Percentiles rank a stretch among this genome's conserved stretches.
Evolutionary conservation across 1,140 invertebrate genomes (phyloP).

Genomic region (Lordiphosa stackelbergi): DNA sequence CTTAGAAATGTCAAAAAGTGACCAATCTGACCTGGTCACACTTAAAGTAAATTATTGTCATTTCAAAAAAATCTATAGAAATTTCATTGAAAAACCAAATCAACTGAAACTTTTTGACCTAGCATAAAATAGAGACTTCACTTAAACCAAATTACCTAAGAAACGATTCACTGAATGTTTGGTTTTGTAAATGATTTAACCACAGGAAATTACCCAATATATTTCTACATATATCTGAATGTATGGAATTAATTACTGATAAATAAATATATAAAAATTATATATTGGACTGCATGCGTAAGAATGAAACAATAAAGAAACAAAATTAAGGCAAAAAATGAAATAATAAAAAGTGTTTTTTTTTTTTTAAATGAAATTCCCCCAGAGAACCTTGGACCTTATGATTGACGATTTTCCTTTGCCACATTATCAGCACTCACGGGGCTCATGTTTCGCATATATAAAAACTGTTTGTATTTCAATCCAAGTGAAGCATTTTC

Average conservation of each 20-base stretch:
- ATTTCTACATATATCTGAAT: constrained; percentile 15
- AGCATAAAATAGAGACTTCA: no score
- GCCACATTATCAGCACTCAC: constrained; percentile 57
- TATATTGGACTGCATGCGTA: constrained; percentile 61
- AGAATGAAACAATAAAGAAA: constrained; percentile 39
- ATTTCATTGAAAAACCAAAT: no score
- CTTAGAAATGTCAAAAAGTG: no score
- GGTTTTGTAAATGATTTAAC: constrained; percentile 1
- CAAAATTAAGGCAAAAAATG: constrained; percentile 14
- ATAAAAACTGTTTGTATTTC: constrained; percentile 15
- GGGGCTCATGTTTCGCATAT: constrained; percentile 60
- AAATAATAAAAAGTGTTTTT: not conserved
- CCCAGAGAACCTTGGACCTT: not conserved
- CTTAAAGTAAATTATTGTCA: no score
- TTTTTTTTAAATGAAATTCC: constrained; percentile 3
- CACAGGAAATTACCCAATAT: constrained; percentile 20
- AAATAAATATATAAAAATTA: constrained; percentile 7
- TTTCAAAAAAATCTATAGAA: no score
- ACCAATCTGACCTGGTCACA: no score
- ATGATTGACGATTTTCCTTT: constrained; percentile 18
- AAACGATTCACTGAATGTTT: no score
- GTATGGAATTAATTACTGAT: constrained; percentile 31
- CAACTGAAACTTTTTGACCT: no score
- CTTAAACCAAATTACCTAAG: no score
- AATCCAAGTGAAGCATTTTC: constrained; percentile 45